Percentiles rank a stretch among this genome's conserved stretches.
phyloP scores from a whole-genome alignment of 2,888 invertebrate genomes.

The Callosobruchus maculatus region DNA sequence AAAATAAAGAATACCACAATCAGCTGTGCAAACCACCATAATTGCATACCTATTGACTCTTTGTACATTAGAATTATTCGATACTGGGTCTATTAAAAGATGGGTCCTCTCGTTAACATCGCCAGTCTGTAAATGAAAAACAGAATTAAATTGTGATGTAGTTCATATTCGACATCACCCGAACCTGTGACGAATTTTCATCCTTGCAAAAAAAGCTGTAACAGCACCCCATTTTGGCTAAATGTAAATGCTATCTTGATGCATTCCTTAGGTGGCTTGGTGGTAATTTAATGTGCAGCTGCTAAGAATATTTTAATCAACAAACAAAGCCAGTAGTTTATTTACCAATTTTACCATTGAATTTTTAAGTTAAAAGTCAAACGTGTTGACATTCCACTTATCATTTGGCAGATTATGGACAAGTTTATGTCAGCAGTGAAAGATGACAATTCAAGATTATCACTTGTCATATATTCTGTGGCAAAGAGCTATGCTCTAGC shows the following conservation, averaged over 20 bases:
- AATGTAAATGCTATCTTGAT: neutral
- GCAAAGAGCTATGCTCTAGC: no score
- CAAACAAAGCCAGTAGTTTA: neutral
- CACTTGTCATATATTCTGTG: no score
- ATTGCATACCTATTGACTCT: constrained; percentile 58
- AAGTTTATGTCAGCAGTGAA: no score
- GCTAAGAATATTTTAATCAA: neutral
- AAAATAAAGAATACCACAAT: no score
- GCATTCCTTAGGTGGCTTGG: neutral
- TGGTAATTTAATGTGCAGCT: neutral
- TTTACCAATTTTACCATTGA: neutral
- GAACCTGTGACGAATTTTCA: constrained; percentile 65
- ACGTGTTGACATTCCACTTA: no score
- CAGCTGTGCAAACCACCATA: no score
- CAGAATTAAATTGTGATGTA: neutral
- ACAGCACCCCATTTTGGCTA: constrained; percentile 60
- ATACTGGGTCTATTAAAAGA: constrained; percentile 71
- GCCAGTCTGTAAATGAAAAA: constrained; percentile 47
- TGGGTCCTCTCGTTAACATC: constrained; percentile 74
- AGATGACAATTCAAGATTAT: no score
- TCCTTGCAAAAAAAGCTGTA: constrained; percentile 69
- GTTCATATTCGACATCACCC: neutral
- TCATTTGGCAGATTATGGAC: no score
- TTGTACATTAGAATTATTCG: constrained; percentile 68
- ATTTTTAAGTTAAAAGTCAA: no score